These are phyloP conservation scores for Leistus spinibarbis DNA, from an alignment of 2,888 invertebrate genomes.

Conservation along the genomic window DNA sequence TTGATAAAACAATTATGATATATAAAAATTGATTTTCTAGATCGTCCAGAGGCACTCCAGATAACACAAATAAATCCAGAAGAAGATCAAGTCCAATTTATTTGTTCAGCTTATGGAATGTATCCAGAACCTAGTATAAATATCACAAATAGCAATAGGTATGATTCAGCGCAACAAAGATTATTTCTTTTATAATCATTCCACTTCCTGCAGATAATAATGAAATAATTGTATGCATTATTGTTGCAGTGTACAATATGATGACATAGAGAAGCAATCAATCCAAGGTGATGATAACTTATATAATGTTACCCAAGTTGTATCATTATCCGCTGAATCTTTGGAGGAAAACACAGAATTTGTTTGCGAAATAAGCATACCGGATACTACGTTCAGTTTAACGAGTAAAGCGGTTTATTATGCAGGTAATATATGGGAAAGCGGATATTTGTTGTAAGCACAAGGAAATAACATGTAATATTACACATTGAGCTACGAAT, in stretches of 20 bases:
- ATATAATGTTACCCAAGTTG: conserved; percentile 63
- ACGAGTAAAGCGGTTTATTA: conserved; percentile 57
- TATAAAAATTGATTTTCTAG: neutral
- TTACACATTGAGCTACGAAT: neutral
- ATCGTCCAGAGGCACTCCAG: conserved; percentile 6
- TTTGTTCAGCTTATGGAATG: conserved; percentile 64
- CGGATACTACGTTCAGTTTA: conserved; percentile 64
- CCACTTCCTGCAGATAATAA: neutral
- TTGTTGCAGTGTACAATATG: conserved; percentile 48
- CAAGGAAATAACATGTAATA: neutral
- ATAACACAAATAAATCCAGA: conserved; percentile 1
- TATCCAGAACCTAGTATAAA: conserved; percentile 62
- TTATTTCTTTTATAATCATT: no score
- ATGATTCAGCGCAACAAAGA: no score
- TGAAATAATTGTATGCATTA: neutral
- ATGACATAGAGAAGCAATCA: conserved; percentile 44
- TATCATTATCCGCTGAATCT: conserved; percentile 61
- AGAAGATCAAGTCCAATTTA: conserved; percentile 49
- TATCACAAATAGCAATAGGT: conserved; percentile 48
- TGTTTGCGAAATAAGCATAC: conserved; percentile 67
- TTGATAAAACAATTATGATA: neutral
- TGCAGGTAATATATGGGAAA: conserved; percentile 61
- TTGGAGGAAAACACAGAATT: conserved; percentile 63
- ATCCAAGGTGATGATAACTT: conserved; percentile 54
- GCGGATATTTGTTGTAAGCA: conserved; percentile 6